Evolutionary conservation across 2,888 invertebrate genomes (phyloP), one percentile per base, ranked within the genome.

Genomic region (Peribatodes rhomboidaria): DNA sequence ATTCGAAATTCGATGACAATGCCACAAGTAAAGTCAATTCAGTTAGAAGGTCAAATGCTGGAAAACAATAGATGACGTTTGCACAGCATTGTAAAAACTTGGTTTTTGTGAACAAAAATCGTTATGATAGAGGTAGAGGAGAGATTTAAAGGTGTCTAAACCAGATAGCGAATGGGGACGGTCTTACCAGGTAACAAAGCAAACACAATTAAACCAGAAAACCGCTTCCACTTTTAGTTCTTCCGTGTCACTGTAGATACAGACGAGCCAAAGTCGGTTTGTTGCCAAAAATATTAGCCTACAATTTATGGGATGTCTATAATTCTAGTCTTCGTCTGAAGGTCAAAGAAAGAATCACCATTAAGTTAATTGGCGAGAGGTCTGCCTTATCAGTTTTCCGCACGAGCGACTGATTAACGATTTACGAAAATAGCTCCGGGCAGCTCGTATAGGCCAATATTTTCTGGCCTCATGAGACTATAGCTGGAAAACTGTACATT

Each of bases 351-450:
- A 88, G 88, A 89, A 90, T 88, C 83, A 79, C 87, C 86, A 91
- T 91, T 91, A 89, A 86, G 77, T 90, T 90, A 91, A 92, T 91
- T 91, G 90, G 87, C 76, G 80, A 85, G 85, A 86, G 86, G 89
- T 84, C 56, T 44, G 65, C 56, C 83, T 89, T 92, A 91, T 91
- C 91, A 89, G 89, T 89, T 88, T 90, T 90, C 87, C 87, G 88
- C 84, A 77, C 81, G 81, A 78, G 73, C 82, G 81, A 79, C 84
- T 90, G 91, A 91, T 92, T 90, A 90, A 91, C 90, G 89, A 84
- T 90, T 87, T 85, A 86, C 86, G 80, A 85, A 88, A 89, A 87
- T 89, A 85, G 88, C 86, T 80, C 81, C 72, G 72, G 79, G 80
- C 77, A 76, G 81, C 73, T 79, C 81, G 64, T 80, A 83, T 84